Evolutionary conservation across 2,113 vertebrate species (phyloP), one percentile per base, ranked within the genome.

Genomic region (Rhombomys opimus): DNA sequence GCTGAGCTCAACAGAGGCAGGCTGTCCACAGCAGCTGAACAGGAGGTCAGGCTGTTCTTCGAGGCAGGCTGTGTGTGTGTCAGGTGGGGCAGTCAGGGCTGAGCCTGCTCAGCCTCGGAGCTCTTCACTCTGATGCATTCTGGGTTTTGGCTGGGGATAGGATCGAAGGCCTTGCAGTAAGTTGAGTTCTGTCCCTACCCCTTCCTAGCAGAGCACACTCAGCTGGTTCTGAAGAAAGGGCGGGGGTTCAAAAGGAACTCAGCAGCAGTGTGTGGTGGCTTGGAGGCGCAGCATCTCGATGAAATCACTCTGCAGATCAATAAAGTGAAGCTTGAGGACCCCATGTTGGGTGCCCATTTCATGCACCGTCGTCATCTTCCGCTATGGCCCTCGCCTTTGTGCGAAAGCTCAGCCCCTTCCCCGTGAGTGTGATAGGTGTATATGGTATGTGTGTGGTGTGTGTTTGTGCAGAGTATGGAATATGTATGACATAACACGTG

Each of bases 21-120:
- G 14, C 17, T 0, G 22, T 23, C 2, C 7, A 3, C 1, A 50
- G 78, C 32, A 59, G 91, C 27, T 14, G 0, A 25, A 46, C 1
- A 61, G 5, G 12, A 8, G 75, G 12, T 12, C 75, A 50, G 25
- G 50, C 46, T 78, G 11, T 57, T 1, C 57, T 2, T 78, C 38
- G 2, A 7, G 46, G 20, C 30, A 5, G 77, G 5, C 77, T 57
- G 3, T 1, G 3, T 81, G 54, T n/a, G 8, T 35, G n/a, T 11
- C 38, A 41, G 35, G 14, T 70, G 30, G 61, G 22, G 61, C 8
- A 8, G n/a, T 73, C 38, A 41, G 86, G 81, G 23, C 46, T 23
- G 80, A 90, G 85, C 73, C 77, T 73, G 63, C 61, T 73, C 61
- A 68, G 41, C 1, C 0, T 87, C 73, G 6, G 14, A 65, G 11